Percentiles rank a stretch among this genome's conserved stretches.
phyloP scores from a whole-genome alignment of 2,113 vertebrate genomes.

The Cathartes aura region DNA sequence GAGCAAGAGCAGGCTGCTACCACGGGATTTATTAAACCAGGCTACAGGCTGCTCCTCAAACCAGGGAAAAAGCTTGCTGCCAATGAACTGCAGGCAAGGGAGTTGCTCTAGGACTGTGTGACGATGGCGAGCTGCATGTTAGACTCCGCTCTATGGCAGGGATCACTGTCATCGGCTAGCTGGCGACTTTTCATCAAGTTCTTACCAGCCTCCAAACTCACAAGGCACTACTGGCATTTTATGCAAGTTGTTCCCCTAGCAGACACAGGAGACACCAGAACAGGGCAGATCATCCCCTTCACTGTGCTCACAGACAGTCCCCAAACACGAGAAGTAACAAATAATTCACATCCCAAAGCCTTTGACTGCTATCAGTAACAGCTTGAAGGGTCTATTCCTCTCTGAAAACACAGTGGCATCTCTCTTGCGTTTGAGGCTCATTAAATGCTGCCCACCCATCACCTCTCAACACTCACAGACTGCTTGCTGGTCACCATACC shows the following conservation, averaged over 20 bases:
- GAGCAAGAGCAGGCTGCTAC: neutral
- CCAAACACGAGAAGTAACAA: neutral
- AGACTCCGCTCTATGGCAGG: neutral
- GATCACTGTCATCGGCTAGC: neutral
- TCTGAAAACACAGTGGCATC: neutral
- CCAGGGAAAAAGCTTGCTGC: neutral
- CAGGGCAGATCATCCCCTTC: neutral
- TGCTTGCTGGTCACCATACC: neutral
- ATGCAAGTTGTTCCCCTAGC: neutral
- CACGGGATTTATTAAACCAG: neutral
- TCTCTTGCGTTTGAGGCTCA: neutral
- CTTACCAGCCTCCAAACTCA: neutral
- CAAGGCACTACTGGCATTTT: neutral
- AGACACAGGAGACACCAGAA: neutral
- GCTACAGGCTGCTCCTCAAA: neutral
- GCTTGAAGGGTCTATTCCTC: neutral
- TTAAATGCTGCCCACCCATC: neutral
- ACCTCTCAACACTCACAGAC: neutral
- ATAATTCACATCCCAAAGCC: neutral
- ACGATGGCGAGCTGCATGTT: rapidly evolving
- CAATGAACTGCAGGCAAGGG: neutral
- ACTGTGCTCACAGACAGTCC: neutral
- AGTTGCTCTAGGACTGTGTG: neutral
- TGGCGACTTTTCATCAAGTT: neutral
- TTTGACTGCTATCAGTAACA: neutral